Evolutionary conservation across 1,140 invertebrate species (phyloP).

Genomic region (Venustaconcha ellipsiformis): DNA sequence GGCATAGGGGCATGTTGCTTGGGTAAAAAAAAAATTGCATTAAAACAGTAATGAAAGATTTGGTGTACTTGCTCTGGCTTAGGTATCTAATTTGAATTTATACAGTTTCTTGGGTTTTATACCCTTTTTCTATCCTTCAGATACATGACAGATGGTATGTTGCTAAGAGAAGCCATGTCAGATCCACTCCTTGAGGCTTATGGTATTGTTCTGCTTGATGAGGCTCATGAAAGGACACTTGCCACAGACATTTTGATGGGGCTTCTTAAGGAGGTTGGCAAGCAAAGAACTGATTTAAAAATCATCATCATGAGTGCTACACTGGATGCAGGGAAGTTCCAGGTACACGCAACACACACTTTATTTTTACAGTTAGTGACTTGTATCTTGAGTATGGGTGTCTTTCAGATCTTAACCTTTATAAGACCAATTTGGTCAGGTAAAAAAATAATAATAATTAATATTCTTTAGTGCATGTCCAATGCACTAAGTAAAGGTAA

Average conservation of each 20-base stretch:
- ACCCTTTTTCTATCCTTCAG: constrained; percentile 64
- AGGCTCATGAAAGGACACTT: constrained; percentile 98
- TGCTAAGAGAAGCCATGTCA: constrained; percentile 98
- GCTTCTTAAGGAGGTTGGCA: constrained; percentile 95
- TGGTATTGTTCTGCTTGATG: constrained; percentile 94
- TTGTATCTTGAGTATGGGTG: too few relatives aligned
- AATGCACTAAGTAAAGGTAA: too few relatives aligned
- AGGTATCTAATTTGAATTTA: not conserved
- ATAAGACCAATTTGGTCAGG: too few relatives aligned
- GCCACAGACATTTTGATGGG: constrained; percentile 99
- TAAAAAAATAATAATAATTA: too few relatives aligned
- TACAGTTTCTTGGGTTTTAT: not conserved
- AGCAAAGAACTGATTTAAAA: constrained; percentile 94
- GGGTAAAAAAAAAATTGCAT: too few relatives aligned
- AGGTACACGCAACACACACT: constrained; percentile 70
- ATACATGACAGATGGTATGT: constrained; percentile 99
- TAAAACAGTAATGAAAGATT: not conserved
- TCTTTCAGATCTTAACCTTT: too few relatives aligned
- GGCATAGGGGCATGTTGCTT: too few relatives aligned
- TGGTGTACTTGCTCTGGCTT: not conserved
- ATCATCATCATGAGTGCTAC: constrained; percentile 99
- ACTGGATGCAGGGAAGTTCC: constrained; percentile 99
- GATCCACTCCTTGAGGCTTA: constrained; percentile 98
- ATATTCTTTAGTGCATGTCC: too few relatives aligned
- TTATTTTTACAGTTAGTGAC: too few relatives aligned